phyloP scores from a whole-genome alignment of 2,888 invertebrate species.

The Epiperipatus broadwayi region DNA sequence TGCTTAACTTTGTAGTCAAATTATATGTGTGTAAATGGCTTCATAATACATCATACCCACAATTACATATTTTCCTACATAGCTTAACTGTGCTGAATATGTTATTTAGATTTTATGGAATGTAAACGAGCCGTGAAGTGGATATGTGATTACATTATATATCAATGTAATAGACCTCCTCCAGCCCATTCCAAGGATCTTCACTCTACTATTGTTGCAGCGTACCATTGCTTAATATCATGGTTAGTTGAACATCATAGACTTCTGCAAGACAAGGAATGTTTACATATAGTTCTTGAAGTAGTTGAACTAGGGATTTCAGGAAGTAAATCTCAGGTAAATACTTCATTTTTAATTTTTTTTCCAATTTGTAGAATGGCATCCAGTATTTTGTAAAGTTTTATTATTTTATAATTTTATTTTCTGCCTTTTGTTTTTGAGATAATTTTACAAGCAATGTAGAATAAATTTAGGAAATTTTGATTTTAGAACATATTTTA shows the following conservation, averaged over 20 bases:
- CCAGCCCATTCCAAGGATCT: conserved; percentile 76
- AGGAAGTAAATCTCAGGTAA: conserved; percentile 56
- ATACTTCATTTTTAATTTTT: no score
- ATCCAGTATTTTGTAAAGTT: no score
- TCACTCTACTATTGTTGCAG: conserved; percentile 69
- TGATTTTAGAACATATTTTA: no score
- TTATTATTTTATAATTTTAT: conserved; percentile 9
- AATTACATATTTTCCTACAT: no score
- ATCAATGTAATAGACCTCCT: conserved; percentile 82
- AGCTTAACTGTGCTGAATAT: no score
- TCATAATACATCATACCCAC: no score
- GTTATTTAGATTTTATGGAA: conserved; percentile 59
- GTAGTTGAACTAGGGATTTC: conserved; percentile 94
- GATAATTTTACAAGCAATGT: no score
- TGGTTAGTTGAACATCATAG: conserved; percentile 83
- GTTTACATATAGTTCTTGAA: conserved; percentile 76
- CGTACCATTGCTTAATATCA: conserved; percentile 38
- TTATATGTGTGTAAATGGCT: no score
- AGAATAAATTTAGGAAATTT: no score
- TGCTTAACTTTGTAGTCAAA: no score
- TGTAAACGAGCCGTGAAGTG: conserved; percentile 84
- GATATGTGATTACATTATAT: conserved; percentile 92
- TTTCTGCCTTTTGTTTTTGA: conserved; percentile 12
- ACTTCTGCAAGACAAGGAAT: conserved; percentile 72
- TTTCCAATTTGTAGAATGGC: not conserved